Evolutionary conservation across 2,888 invertebrate species (phyloP), one percentile per base, ranked within the genome.

Genomic region (Amphipyra berbera): DNA sequence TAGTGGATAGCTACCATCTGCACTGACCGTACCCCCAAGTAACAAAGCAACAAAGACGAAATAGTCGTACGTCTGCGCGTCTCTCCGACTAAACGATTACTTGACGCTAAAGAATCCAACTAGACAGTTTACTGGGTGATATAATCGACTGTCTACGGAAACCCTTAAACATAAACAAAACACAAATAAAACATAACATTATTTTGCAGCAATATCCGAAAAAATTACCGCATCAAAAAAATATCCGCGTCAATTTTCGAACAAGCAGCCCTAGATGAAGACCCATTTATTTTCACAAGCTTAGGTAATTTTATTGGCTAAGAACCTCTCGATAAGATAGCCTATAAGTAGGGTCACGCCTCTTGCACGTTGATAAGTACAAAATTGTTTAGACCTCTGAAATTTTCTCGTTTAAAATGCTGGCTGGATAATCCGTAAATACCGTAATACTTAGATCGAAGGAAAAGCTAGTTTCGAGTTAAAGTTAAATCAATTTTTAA

Each of bases 221-320:
- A 30, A 30, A 30, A 30, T 4, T 7, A 30, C 30, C 30, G 30
- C 7, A 30, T 6, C 0, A 30, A 4, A 30, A 37, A 37, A 33
- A 61, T 52, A 61, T 61, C 59, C 15, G 15, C 30, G 1, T 27
- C 47, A 33, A 49, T 52, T 57, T 48, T 15, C 13, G 3, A 47
- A 15, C 35, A 42, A 48, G 41, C 63, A 47, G 15, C 73, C 57
- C 63, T 61, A 50, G 10, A 13, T 53, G 27, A 63, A 64, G 64
- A 44, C 4, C 52, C 76, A 74, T 76, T 77, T 76, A 72, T 76
- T 77, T 73, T 65, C 74, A 76, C 63, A 72, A 66, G 76, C 72
- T 74, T 68, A 65, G 71, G 54, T 74, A 76, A 74, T 76, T 77
- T 76, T 60, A 74, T 50, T 68, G 54, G 48, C 27, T 35, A 50